phyloP scores from a whole-genome alignment of 2,797 vertebrate species.

The Gadopsis marmoratus region DNA sequence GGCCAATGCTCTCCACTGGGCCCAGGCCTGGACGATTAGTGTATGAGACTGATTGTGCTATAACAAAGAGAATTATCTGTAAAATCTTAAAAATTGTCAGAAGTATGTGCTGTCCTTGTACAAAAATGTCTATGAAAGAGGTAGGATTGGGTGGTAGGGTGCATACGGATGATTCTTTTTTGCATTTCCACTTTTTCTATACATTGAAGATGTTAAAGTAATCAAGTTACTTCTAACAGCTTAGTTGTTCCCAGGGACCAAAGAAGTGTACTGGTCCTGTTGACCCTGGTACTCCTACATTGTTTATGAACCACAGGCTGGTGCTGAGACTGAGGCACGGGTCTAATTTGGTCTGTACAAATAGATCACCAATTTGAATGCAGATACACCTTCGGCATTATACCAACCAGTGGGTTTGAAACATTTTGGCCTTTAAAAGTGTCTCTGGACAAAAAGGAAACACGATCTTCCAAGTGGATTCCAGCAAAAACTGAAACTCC shows the following conservation, averaged over 20 bases:
- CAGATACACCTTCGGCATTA: conserved; percentile 2
- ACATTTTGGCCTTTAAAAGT: conserved; percentile 1
- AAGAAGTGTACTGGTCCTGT: no score
- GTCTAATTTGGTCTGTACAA: conserved; percentile 4
- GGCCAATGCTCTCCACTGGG: conserved; percentile 95
- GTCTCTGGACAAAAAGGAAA: neutral
- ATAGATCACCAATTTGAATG: conserved; percentile 16
- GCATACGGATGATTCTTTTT: no score
- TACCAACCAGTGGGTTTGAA: conserved; percentile 6
- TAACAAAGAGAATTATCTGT: no score
- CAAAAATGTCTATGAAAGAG: no score
- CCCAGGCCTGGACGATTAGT: conserved; percentile 95
- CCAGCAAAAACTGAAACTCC: conserved; percentile 13
- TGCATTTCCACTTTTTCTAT: no score
- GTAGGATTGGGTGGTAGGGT: no score
- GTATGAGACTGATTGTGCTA: no score
- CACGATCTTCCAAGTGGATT: neutral
- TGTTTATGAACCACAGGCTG: conserved; percentile 15
- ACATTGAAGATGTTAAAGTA: no score
- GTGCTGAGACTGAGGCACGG: conserved; percentile 39
- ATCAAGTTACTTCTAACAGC: no score
- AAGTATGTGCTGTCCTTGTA: no score
- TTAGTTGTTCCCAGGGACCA: no score
- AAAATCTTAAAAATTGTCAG: no score
- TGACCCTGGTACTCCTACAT: neutral